These are phyloP conservation scores for Dasypus novemcinctus DNA, from an alignment of 2,113 vertebrate species.

Conservation along the genomic window DNA sequence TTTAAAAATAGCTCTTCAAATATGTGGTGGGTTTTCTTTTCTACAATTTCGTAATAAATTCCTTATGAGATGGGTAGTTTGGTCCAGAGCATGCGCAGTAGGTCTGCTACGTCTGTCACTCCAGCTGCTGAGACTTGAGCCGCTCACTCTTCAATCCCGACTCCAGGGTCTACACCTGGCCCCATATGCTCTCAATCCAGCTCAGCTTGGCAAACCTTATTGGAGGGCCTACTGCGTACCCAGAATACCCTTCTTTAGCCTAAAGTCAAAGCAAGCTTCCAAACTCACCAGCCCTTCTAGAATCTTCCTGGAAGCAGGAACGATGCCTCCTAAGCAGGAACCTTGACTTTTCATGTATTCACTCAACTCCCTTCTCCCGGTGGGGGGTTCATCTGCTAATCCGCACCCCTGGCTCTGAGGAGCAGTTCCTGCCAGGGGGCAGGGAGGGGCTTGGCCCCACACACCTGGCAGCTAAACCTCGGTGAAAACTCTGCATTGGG, in stretches of 20 bases:
- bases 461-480: slow-evolving; percentile 67
- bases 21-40: slow-evolving; percentile 12
- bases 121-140: slow-evolving; percentile 25
- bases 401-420: slow-evolving; percentile 26
- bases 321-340: slow-evolving; percentile 51
- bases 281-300: background rate
- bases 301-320: background rate
- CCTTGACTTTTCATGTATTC: background rate
- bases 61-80: background rate
- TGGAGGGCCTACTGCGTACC: rapidly evolving
- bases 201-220: rapidly evolving
- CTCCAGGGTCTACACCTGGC: background rate
- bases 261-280: background rate
- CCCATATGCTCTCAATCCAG: rapidly evolving
- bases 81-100: rapidly evolving
- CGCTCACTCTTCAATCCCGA: background rate
- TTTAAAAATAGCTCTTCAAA: background rate
- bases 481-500: slow-evolving; percentile 45
- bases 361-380: background rate
- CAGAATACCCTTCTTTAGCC: background rate
- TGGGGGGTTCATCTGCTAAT: background rate
- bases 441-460: slow-evolving; percentile 17
- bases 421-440: background rate
- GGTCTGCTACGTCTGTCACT: background rate
- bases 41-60: slow-evolving; percentile 53